Evolutionary conservation across 2,113 vertebrate species (phyloP), one percentile per base, ranked within the genome.

Genomic region (Saccopteryx bilineata): DNA sequence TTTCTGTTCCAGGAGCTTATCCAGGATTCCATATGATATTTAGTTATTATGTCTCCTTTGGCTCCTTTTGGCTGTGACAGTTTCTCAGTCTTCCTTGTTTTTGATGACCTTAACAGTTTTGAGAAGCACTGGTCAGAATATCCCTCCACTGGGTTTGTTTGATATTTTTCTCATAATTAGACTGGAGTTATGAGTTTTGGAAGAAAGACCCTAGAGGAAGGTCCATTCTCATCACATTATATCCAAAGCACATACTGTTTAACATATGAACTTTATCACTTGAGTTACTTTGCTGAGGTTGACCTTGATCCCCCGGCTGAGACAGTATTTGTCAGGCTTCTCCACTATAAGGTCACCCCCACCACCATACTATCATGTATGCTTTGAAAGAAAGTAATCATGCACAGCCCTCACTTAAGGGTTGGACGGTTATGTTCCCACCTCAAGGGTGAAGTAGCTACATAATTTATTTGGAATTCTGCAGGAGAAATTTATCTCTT

Each of bases 61-160:
- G 23, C 2, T 91, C 24, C 6, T 94, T 31, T 72, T 76, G 33
- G 13, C 52, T 80, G 9, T 90, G 28, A 81, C 2, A 26, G 26
- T 83, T 76, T 95, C 87, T 84, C 86, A 66, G 50, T 56, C 5
- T 79, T 91, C 12, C 33, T 80, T 74, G 3, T 24, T 39, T 92
- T 71, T 95, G n/a, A 74, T 83, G 28, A 86, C 5, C 19, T 79
- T 79, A 65, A 65, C 7, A 60, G 15, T 65, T 93, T 93, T 79
- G 39, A 75, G 17, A 18, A 61, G 12, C 69, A 12, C 14, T 68
- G 14, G 13, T 79, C 48, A 84, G 65, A 81, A 46, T 31, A 3
- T 24, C 11, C 33, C 15, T 68, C n/a, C 15, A 14, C 5, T 54
- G 9, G 71, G 24, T 48, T 28, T 95, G 60, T 65, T 39, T 93